These are phyloP conservation scores for Pandemis corylana DNA, from an alignment of 2,888 invertebrate genomes.

Conservation along the genomic window DNA sequence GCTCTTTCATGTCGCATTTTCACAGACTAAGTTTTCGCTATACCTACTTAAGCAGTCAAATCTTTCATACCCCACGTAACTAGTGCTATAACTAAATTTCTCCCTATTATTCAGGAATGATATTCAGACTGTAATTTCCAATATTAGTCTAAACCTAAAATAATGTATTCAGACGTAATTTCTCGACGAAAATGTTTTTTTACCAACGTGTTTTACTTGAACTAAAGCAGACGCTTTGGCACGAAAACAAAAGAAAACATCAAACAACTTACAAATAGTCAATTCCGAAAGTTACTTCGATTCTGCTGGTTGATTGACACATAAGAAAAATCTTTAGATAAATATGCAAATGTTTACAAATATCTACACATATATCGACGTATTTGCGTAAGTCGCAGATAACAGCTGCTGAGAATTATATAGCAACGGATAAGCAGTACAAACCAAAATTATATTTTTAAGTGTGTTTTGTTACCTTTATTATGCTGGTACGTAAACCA, in stretches of 20 bases:
- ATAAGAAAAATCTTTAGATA: neutral
- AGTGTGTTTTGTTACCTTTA: too few species aligned
- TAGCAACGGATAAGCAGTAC: too few species aligned
- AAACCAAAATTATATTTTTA: too few species aligned
- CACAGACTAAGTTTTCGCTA: too few species aligned
- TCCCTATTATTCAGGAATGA: too few species aligned
- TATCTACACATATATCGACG: neutral
- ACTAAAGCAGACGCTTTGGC: neutral
- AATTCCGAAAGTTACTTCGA: neutral
- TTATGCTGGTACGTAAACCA: too few species aligned
- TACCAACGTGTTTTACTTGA: neutral
- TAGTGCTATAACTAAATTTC: too few species aligned
- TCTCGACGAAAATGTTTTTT: neutral
- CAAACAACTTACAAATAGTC: neutral
- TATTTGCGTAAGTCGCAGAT: too few species aligned
- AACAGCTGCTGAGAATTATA: too few species aligned
- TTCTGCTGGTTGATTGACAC: neutral
- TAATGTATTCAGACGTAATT: neutral
- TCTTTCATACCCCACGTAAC: too few species aligned
- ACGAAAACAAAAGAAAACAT: conserved; percentile 16
- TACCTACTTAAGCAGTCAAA: too few species aligned
- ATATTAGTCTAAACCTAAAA: neutral
- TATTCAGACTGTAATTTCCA: neutral
- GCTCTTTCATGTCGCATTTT: too few species aligned
- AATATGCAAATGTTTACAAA: neutral